These are phyloP conservation scores for Leptopilina drosophilae DNA, from an alignment of 2,888 invertebrate species.

Conservation along the genomic window DNA sequence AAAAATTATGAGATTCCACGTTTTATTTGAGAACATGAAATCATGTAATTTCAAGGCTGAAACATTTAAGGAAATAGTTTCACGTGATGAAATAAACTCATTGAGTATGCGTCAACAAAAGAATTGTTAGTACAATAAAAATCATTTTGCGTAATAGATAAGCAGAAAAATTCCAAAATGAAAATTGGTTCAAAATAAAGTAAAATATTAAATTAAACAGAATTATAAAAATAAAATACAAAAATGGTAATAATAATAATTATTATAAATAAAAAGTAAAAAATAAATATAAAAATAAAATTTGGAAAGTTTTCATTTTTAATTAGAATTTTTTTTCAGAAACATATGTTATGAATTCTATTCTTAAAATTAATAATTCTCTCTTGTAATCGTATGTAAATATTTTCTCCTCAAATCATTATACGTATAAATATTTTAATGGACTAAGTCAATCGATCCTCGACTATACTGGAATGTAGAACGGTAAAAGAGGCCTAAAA, in stretches of 20 bases:
- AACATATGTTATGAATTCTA: too few relatives aligned
- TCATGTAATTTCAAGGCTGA: neutral
- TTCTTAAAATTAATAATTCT: too few relatives aligned
- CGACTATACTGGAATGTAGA: neutral
- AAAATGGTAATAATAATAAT: too few relatives aligned
- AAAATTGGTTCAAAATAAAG: too few relatives aligned
- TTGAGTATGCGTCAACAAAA: constrained; percentile 7
- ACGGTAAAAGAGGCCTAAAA: neutral
- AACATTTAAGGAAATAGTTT: neutral
- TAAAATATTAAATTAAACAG: too few relatives aligned
- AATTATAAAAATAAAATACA: too few relatives aligned
- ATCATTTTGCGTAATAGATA: neutral
- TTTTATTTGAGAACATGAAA: neutral
- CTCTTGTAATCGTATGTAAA: too few relatives aligned
- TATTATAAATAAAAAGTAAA: too few relatives aligned
- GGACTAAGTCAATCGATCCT: neutral
- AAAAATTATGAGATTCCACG: neutral
- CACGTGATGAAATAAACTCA: neutral
- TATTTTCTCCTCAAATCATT: too few relatives aligned
- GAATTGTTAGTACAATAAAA: neutral
- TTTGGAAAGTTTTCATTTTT: too few relatives aligned
- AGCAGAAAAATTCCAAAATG: neutral
- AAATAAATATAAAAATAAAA: too few relatives aligned
- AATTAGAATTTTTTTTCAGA: too few relatives aligned
- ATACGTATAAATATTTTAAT: neutral